A percentile compares a stretch with the other conserved stretches of the same genome.
Conservation (phyloP, 2,888 invertebrate genomes). For the Eupithecia pulchellata region DNA sequence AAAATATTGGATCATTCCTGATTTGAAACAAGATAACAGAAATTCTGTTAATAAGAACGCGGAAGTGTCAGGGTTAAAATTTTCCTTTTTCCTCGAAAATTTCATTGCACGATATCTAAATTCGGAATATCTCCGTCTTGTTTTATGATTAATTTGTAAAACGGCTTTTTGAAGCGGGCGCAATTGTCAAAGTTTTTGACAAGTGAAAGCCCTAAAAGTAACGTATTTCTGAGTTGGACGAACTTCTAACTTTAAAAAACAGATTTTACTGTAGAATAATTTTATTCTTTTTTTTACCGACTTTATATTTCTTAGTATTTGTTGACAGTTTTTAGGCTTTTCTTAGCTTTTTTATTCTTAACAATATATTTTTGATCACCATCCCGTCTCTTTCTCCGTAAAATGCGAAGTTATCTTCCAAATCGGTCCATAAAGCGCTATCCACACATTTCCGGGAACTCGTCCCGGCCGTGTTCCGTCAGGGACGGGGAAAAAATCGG, state of each 20-base stretch:
- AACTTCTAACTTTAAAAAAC: constrained; percentile 31
- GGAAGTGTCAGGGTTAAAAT: constrained; percentile 30
- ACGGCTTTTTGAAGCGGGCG: constrained; percentile 61
- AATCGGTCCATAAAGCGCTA: too few relatives aligned
- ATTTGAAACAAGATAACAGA: neutral
- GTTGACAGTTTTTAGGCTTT: too few relatives aligned
- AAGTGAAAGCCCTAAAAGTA: constrained; percentile 69
- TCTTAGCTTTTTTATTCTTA: too few relatives aligned
- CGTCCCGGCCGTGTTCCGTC: too few relatives aligned
- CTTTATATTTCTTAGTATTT: too few relatives aligned
- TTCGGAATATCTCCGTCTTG: constrained; percentile 49
- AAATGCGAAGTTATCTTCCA: too few relatives aligned
- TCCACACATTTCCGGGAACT: too few relatives aligned
- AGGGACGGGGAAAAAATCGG: too few relatives aligned
- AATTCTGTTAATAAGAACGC: neutral
- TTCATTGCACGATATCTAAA: constrained; percentile 61
- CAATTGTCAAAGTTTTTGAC: constrained; percentile 72
- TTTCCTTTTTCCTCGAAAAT: constrained; percentile 61
- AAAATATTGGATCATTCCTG: constrained; percentile 2
- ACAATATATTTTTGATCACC: too few relatives aligned
- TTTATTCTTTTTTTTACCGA: too few relatives aligned
- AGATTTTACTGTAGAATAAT: neutral
- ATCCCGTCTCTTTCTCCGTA: too few relatives aligned
- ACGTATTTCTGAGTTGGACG: constrained; percentile 53
- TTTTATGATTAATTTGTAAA: constrained; percentile 66